A percentile compares a stretch with the other conserved stretches of the same genome.
phyloP scores from a whole-genome alignment of 2,888 invertebrate genomes.

The Ligdia adustata region DNA sequence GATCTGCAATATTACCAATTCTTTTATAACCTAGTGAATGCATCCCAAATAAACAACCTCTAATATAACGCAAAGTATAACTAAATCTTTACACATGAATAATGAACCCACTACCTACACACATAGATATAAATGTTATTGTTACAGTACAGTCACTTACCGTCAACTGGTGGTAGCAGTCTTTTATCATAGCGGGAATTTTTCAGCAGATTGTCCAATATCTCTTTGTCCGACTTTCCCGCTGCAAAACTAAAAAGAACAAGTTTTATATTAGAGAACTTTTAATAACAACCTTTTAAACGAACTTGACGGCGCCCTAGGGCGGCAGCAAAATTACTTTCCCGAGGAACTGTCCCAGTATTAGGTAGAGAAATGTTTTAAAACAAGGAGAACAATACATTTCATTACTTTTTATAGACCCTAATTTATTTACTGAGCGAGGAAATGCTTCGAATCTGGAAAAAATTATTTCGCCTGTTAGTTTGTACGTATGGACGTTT shows the following conservation, averaged over 20 bases:
- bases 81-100: conserved; percentile 7
- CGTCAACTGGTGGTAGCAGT: conserved; percentile 95
- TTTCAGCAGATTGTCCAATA: conserved; percentile 94
- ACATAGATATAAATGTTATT: background rate
- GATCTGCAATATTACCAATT: conserved; percentile 89
- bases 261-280: conserved; percentile 29
- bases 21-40: conserved; percentile 37
- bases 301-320: conserved; percentile 1
- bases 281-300: conserved; percentile 15
- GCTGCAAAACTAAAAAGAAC: conserved; percentile 90
- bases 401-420: no score
- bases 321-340: conserved; percentile 8
- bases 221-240: conserved; percentile 96
- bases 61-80: background rate
- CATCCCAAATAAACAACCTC: conserved; percentile 6
- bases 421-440: no score
- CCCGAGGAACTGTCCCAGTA: background rate
- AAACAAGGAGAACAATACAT: no score
- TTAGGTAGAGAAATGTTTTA: background rate
- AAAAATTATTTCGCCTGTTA: no score
- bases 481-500: no score
- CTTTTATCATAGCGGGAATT: conserved; percentile 96
- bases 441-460: no score
- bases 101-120: conserved; percentile 12
- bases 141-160: conserved; percentile 71